A percentile compares a stretch with the other conserved stretches of the same genome.
phyloP scores from a whole-genome alignment of 2,888 invertebrate species.

The Cetonia aurata region DNA sequence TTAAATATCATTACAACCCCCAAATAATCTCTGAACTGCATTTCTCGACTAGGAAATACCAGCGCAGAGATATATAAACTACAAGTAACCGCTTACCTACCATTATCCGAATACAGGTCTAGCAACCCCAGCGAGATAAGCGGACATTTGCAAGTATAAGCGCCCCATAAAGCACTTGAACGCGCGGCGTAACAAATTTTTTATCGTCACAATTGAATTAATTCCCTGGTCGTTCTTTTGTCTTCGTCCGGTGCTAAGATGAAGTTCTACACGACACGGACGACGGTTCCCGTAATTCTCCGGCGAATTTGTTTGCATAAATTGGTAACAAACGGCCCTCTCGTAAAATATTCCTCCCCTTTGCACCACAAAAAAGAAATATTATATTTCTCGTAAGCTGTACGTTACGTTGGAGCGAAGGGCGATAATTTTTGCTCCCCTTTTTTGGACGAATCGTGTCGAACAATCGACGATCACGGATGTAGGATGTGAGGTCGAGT shows the following conservation, averaged over 20 bases:
- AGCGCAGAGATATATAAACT: too few species aligned
- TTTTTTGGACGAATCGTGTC: too few species aligned
- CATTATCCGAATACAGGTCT: too few species aligned
- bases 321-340: background rate
- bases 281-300: background rate
- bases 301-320: slow-evolving; percentile 17
- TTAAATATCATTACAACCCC: too few species aligned
- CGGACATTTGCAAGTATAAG: slow-evolving; percentile 18
- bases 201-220: slow-evolving; percentile 25
- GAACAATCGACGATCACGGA: background rate
- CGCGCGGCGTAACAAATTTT: slow-evolving; percentile 12
- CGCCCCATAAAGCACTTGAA: slow-evolving; percentile 15
- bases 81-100: too few species aligned
- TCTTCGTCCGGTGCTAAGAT: background rate
- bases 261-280: slow-evolving; percentile 12
- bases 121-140: background rate
- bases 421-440: too few species aligned
- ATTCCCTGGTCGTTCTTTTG: slow-evolving; percentile 7
- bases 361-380: too few species aligned
- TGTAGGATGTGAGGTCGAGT: slow-evolving; percentile 33
- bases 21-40: too few species aligned
- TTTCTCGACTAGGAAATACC: too few species aligned
- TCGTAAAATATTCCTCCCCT: too few species aligned
- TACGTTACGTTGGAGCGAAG: too few species aligned
- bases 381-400: too few species aligned